Evolutionary conservation across 2,113 vertebrate genomes (phyloP), one percentile per base, ranked within the genome.

Genomic region (Rhinolophus sinicus): DNA sequence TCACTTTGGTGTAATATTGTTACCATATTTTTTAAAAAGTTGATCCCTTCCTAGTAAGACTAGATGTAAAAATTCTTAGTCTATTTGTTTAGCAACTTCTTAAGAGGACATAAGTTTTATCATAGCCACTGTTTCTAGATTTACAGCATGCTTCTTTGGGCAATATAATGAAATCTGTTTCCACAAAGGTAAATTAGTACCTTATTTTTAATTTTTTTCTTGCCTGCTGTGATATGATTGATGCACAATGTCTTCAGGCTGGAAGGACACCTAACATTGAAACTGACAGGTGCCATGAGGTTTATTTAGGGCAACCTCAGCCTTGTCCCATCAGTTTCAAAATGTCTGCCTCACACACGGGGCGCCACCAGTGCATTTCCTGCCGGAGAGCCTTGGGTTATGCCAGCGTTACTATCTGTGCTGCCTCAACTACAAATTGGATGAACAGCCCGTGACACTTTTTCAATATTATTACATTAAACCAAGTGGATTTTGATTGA

Each of bases 401-500:
- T 99, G 99, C 99, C 98, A 94, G 97, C 98, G 99, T 99, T 99
- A 98, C 99, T 99, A 98, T 99, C 99, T 99, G 99, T 98, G 98
- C 99, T 99, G 98, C 99, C 99, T 99, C 99, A 99, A 99, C 99
- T 99, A 99, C 99, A 99, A 99, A 99, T 99, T 99, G 99, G 99
- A 99, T 99, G 98, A 99, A 99, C 99, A 99, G 99, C 98, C 99
- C 98, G 85, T 99, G 99, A 99, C 99, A 99, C 99, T 99, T 99
- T 99, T 99, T 99, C 99, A 99, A 99, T 99, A 99, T 99, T 99
- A 99, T 99, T 99, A 98, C 99, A 99, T 99, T 99, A 99, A 99
- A 99, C 99, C 99, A 99, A 99, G 99, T 99, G 99, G 99, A 99
- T 99, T 99, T 99, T 99, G 99, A 99, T 99, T 99, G 99, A 99